Base-by-base conservation (phyloP, 92 coral and sea anemone species). In the Siderastrea radians region DNA sequence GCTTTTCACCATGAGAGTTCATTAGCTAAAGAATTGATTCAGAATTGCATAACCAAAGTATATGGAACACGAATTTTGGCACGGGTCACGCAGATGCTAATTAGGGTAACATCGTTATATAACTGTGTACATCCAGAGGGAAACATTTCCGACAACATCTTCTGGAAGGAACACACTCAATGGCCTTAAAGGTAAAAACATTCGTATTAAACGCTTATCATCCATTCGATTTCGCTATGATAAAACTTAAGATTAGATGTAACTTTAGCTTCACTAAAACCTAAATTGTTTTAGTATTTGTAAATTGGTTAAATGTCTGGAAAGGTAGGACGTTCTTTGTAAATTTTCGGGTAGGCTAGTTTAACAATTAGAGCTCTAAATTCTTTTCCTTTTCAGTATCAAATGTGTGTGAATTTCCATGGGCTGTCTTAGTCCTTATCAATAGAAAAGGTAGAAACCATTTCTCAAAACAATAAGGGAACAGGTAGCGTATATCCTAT, bases 11-110 rank as follows among this genome's bases (percentile, higher is more conserved):
- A 8, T 4, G 14, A 52, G 62, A 9, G 78, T 17, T 63, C 47
- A 74, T 52, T 51, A 14, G 59, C n/a, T 14, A 10, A 59, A 72
- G 17, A 17, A 74, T 9, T 26, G 38, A 26, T 26, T 10, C 78
- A 74, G 78, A 74, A 74, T 17, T 10, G 5, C 38, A 74, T n/a
- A 52, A 17, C 46, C 53, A 11, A 74, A 74, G 44, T 7, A 26
- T 74, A 53, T 38, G 63, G 63, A 62, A 72, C 78, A 26, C 78
- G 78, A 47, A 16, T 49, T 55, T 54, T 52, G 3, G 14, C 63
- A 74, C 73, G 11, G 16, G 78, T 74, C 78, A 74, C 78, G 78
- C 78, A 74, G 38, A 74, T 3, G 3, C 52, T 15, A 50, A 51
- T 50, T 72, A 14, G 58, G 17, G 15, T 2, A 50, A 16, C 8